phyloP scores from a whole-genome alignment of 2,797 vertebrate species.

The Prunella strophiata region DNA sequence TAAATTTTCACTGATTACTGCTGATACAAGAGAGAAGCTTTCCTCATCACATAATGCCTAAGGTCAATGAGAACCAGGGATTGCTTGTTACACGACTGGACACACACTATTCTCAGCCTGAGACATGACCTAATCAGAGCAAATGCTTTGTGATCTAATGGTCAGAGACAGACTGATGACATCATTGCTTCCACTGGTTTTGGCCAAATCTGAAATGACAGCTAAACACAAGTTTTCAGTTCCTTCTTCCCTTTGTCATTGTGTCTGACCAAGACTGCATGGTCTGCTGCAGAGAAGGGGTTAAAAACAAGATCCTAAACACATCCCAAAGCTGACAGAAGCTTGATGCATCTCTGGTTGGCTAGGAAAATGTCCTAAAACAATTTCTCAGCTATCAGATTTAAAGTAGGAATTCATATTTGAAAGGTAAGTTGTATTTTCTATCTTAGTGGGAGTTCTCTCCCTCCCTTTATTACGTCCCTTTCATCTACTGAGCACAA shows the following conservation, averaged over 20 bases:
- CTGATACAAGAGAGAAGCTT: not conserved
- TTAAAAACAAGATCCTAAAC: not conserved
- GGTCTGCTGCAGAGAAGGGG: not conserved
- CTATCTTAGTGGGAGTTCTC: not conserved
- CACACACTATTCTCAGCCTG: not conserved
- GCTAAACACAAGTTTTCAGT: not conserved
- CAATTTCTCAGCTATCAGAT: not conserved
- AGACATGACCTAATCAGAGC: constrained; percentile 52
- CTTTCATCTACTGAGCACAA: not conserved
- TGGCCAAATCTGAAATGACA: not conserved
- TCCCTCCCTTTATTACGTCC: not conserved
- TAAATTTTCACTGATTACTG: not conserved
- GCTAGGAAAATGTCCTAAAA: not conserved
- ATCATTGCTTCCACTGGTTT: not conserved
- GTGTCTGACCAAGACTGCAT: not conserved
- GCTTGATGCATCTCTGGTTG: not conserved
- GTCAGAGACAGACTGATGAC: constrained; percentile 17
- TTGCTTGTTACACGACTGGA: not conserved
- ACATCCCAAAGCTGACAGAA: not conserved
- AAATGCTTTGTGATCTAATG: constrained; percentile 26
- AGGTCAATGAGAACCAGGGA: constrained; percentile 12
- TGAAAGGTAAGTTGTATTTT: not conserved
- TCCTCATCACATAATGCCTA: not conserved
- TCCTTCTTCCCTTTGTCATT: not conserved
- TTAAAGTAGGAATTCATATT: not conserved